Evolutionary conservation across 2,797 vertebrate species (phyloP), one percentile per base, ranked within the genome.

Genomic region (Lagocephalus sceleratus): DNA sequence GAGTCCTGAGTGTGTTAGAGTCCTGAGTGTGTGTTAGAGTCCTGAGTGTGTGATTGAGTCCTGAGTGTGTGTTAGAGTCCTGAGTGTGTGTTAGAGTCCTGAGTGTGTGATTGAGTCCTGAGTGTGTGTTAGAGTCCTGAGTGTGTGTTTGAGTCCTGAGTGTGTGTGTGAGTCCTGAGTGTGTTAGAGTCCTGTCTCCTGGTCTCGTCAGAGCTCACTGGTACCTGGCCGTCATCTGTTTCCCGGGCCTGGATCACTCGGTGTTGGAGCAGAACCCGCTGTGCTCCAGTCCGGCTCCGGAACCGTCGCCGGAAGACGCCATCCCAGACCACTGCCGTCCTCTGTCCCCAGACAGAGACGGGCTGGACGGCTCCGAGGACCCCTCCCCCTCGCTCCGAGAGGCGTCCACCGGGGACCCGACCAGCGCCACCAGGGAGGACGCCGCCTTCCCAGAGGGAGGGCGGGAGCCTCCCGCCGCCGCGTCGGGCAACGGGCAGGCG

Each of bases 141-240:
- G 4, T 2, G 11, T 11, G 10, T 7, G n/a, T n/a, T 44, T 98
- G 78, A 94, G 96, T 94, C 4, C 45, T 14, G 16, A 23, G 20
- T 46, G 20, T 15, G 21, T 46, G 11, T 46, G 1, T n/a, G n/a
- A n/a, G n/a, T n/a, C n/a, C n/a, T n/a, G n/a, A n/a, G n/a, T n/a
- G n/a, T n/a, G n/a, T n/a, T n/a, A n/a, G n/a, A n/a, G n/a, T n/a
- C n/a, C n/a, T n/a, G n/a, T n/a, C n/a, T 0, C 2, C 1, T 29
- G 52, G 22, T 45, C 19, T 41, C 0, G 0, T 26, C 85, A 99
- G 97, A 45, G 94, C 97, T 68, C 97, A 99, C 83, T 99, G 97
- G 97, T 99, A 97, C 92, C 83, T 99, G 82, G 97, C 97, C 25
- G 92, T 99, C 71, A 96, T 99, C 85, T 98, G 97, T 87, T 99